phyloP scores from a whole-genome alignment of 2,888 invertebrate species.

The Thecocarcelia acutangulata region DNA sequence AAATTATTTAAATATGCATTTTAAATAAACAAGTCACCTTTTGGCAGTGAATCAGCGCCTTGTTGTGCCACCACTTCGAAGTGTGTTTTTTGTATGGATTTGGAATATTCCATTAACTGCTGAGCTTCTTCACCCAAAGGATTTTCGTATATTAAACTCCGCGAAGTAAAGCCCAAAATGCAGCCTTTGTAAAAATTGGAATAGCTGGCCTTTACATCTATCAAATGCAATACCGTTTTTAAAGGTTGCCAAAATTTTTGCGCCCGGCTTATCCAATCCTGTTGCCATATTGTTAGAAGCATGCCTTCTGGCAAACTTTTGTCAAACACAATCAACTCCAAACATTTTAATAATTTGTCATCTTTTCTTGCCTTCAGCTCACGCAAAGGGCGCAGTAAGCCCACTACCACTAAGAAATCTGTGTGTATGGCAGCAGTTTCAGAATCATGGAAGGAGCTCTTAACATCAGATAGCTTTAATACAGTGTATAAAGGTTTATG shows the following conservation, averaged over 20 bases:
- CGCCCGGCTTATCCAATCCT: constrained; percentile 86
- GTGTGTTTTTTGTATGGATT: constrained; percentile 60
- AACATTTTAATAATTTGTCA: constrained; percentile 81
- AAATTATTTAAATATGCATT: not conserved
- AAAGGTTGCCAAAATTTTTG: constrained; percentile 84
- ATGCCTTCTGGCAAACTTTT: constrained; percentile 84
- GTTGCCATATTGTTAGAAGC: constrained; percentile 85
- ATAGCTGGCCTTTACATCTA: constrained; percentile 86
- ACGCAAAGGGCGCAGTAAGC: constrained; percentile 84
- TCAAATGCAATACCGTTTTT: constrained; percentile 87
- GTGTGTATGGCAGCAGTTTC: constrained; percentile 78
- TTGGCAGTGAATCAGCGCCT: constrained; percentile 75
- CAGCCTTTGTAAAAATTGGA: constrained; percentile 83
- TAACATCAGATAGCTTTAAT: constrained; percentile 77
- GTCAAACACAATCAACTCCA: constrained; percentile 86
- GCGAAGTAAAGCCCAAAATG: constrained; percentile 82
- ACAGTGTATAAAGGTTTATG: constrained; percentile 83
- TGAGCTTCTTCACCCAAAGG: constrained; percentile 86
- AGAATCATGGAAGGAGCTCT: constrained; percentile 56
- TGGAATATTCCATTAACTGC: constrained; percentile 78
- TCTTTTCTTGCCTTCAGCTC: constrained; percentile 82
- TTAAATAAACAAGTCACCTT: constrained; percentile 81
- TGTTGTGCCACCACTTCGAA: constrained; percentile 71
- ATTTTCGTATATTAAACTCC: constrained; percentile 88
- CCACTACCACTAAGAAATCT: constrained; percentile 87